phyloP scores from a whole-genome alignment of 1,140 invertebrate species.

The Papilio polytes region DNA sequence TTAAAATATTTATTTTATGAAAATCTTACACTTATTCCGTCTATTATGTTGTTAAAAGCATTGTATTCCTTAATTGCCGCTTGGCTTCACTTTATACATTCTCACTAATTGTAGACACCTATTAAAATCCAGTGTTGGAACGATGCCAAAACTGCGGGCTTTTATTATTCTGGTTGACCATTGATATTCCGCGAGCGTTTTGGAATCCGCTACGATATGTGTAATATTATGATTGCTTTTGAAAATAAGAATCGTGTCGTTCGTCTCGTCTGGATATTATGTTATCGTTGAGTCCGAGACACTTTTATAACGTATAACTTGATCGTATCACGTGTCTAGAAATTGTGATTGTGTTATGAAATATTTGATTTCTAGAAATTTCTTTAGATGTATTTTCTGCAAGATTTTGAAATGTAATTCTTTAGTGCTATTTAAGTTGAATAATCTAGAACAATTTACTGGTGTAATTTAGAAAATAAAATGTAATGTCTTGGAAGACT shows the following conservation, averaged over 20 bases:
- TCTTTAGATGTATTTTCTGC: not conserved
- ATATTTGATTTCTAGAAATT: not conserved
- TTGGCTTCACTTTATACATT: conserved; percentile 26
- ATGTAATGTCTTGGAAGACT: too few relatives aligned
- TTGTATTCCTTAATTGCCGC: conserved; percentile 26
- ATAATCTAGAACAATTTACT: too few relatives aligned
- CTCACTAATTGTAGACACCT: conserved; percentile 27
- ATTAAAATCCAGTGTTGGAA: conserved; percentile 23
- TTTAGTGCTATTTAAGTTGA: too few relatives aligned
- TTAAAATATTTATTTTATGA: not conserved
- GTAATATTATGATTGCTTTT: conserved; percentile 21
- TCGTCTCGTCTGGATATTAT: conserved; percentile 11
- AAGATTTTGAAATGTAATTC: not conserved
- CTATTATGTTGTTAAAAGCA: conserved; percentile 8
- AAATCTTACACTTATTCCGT: not conserved
- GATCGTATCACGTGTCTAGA: conserved; percentile 4
- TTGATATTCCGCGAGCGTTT: conserved; percentile 25
- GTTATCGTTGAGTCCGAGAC: not conserved
- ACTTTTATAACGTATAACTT: conserved; percentile 15
- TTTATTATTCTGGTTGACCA: conserved; percentile 21
- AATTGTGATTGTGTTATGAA: not conserved
- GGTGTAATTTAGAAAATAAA: too few relatives aligned
- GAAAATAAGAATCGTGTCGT: conserved; percentile 14
- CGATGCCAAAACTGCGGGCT: not conserved
- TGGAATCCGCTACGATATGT: conserved; percentile 15